phyloP scores from a whole-genome alignment of 1,140 invertebrate genomes.

The Lepidurus packardi region DNA sequence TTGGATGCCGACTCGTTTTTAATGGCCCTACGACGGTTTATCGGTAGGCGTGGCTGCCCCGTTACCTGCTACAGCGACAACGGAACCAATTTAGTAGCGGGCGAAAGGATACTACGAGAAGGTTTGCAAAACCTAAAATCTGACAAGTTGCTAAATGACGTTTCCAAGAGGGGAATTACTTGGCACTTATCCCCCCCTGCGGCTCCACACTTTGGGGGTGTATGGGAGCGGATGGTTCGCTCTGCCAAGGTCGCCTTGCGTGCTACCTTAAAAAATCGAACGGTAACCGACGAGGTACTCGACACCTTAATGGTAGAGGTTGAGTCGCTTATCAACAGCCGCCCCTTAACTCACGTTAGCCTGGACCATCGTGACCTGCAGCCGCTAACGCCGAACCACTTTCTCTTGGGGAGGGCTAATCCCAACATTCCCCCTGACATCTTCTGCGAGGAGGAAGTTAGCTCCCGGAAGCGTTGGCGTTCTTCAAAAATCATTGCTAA shows the following conservation, averaged over 20 bases:
- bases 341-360: no score
- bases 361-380: no score
- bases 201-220: constrained; percentile 42
- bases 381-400: no score
- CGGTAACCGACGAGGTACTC: no score
- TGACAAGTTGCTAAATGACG: neutral
- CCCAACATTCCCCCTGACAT: neutral
- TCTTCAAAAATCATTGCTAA: constrained; percentile 30
- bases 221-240: no score
- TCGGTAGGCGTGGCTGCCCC: constrained; percentile 32
- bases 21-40: no score
- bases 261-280: no score
- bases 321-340: no score
- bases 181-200: constrained; percentile 45
- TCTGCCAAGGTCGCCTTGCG: no score
- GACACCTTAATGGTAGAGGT: no score
- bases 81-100: constrained; percentile 40
- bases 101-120: constrained; percentile 38
- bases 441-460: constrained; percentile 28
- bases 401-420: no score
- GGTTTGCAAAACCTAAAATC: constrained; percentile 30
- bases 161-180: constrained; percentile 36
- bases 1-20: no score
- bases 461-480: constrained; percentile 29
- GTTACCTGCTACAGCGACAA: constrained; percentile 37